Evolutionary conservation across 2,797 vertebrate genomes (phyloP).

Genomic region (Caiman crocodilus): DNA sequence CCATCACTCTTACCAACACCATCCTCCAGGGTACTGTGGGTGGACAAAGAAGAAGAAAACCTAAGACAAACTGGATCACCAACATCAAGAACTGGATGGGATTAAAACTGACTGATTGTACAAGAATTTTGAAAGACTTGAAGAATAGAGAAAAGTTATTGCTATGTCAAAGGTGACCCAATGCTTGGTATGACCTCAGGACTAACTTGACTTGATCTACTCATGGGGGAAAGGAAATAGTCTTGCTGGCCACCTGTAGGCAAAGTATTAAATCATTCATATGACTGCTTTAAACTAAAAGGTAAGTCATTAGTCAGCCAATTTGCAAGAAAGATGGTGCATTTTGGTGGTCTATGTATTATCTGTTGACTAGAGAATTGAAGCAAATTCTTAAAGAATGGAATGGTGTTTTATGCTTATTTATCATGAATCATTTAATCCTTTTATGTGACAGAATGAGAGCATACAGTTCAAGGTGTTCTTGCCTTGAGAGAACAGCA

Average conservation of each 20-base stretch:
- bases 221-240: neutral
- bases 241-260: rapidly evolving
- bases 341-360: neutral
- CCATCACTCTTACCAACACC: too few species aligned
- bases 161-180: too few species aligned
- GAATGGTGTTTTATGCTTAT: constrained; percentile 22
- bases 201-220: neutral
- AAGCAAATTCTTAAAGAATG: constrained; percentile 6
- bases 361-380: neutral
- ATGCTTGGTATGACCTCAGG: too few species aligned
- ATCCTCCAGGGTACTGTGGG: too few species aligned
- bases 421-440: constrained; percentile 35
- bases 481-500: neutral
- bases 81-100: too few species aligned
- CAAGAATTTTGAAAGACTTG: too few species aligned
- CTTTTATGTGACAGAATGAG: constrained; percentile 51
- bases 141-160: too few species aligned
- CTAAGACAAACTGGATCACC: too few species aligned
- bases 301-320: neutral
- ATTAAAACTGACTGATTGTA: too few species aligned
- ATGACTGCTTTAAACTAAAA: neutral
- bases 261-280: neutral
- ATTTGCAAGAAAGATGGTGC: neutral
- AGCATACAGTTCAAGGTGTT: constrained; percentile 11
- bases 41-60: too few species aligned